Evolutionary conservation across 2,113 vertebrate species (phyloP).

Genomic region (Vulpes vulpes): DNA sequence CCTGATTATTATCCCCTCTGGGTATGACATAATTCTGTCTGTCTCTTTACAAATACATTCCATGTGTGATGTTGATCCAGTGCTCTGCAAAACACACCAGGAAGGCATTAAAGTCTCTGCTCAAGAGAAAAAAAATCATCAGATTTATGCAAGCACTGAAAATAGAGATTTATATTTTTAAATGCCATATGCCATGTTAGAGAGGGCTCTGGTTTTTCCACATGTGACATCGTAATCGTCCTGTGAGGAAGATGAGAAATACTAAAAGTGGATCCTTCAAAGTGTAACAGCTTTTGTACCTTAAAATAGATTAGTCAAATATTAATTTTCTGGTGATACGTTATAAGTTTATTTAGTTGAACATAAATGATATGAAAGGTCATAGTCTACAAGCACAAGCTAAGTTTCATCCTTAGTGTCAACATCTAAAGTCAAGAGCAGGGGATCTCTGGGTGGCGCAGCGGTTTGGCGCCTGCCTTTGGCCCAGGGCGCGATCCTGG

Average conservation of each 20-base stretch:
- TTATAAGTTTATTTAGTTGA: conserved; percentile 50
- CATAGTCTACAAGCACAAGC: neutral
- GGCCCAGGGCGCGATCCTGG: too few relatives aligned
- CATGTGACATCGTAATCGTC: neutral
- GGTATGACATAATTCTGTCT: conserved; percentile 81
- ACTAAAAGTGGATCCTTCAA: neutral
- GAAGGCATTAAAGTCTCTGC: conserved; percentile 71
- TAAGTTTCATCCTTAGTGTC: neutral
- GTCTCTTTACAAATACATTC: conserved; percentile 82
- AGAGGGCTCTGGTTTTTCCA: neutral
- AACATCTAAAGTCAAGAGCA: conserved; percentile 4
- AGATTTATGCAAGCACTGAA: conserved; percentile 67
- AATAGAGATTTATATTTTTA: conserved; percentile 67
- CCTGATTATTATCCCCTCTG: conserved; percentile 74
- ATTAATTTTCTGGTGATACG: neutral
- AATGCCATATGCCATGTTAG: conserved; percentile 63
- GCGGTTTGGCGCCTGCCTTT: too few relatives aligned
- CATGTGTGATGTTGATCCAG: conserved; percentile 79
- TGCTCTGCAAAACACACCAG: conserved; percentile 69
- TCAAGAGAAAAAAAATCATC: conserved; percentile 52
- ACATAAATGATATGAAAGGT: neutral
- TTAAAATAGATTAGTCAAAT: conserved; percentile 29
- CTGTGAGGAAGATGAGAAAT: neutral
- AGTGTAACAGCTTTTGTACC: neutral
- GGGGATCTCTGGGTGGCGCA: too few relatives aligned